Evolutionary conservation across 2,797 vertebrate species (phyloP).

Genomic region (Crypturellus tataupa): DNA sequence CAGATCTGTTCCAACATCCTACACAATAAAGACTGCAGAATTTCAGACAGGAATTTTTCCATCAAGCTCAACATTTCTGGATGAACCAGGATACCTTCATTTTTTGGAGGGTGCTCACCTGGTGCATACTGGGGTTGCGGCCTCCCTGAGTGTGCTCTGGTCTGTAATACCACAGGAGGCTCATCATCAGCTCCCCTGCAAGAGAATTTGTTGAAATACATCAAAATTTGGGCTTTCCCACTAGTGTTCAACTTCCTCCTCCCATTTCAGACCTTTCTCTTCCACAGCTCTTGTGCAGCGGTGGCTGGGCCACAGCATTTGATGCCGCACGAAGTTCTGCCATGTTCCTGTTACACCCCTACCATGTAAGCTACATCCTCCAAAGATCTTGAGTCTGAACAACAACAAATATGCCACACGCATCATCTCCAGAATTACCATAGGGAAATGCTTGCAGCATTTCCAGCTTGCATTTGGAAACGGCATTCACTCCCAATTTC

Average conservation of each 20-base stretch:
- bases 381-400: background rate
- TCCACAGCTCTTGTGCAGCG: background rate
- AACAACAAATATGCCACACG: background rate
- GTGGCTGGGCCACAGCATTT: constrained; percentile 46
- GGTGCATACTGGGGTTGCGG: constrained; percentile 92
- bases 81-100: background rate
- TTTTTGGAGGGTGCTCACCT: constrained; percentile 84
- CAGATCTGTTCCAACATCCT: background rate
- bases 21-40: background rate
- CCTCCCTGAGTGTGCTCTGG: constrained; percentile 99
- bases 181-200: constrained; percentile 99
- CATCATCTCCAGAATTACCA: background rate
- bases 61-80: background rate
- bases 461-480: background rate
- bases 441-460: background rate
- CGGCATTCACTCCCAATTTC: too few species aligned
- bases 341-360: background rate
- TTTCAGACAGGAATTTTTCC: background rate
- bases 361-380: background rate
- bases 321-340: constrained; percentile 16
- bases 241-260: background rate
- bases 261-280: background rate
- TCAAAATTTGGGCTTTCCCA: background rate
- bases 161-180: constrained; percentile 99
- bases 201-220: background rate